Conservation (phyloP, 2,888 invertebrate genomes). For the Pandemis cinnamomeana region DNA sequence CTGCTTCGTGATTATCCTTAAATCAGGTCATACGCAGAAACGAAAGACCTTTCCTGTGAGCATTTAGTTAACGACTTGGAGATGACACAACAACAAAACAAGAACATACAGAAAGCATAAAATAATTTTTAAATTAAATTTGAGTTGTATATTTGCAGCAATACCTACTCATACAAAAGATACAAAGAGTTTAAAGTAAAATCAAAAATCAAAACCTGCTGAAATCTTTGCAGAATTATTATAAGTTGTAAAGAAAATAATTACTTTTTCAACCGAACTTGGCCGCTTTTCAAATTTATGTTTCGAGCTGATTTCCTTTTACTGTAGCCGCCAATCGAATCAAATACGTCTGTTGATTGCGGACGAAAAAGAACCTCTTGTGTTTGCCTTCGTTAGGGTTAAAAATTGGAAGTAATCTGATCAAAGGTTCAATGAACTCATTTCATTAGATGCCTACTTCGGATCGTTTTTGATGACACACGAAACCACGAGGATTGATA, state of each 20-base stretch:
- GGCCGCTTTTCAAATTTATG: neutral
- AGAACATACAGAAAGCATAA: too few relatives aligned
- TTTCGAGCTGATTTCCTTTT: neutral
- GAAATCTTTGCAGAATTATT: too few relatives aligned
- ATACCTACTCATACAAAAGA: too few relatives aligned
- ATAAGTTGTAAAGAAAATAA: neutral
- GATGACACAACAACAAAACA: too few relatives aligned
- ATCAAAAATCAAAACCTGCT: too few relatives aligned
- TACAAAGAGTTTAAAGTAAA: too few relatives aligned
- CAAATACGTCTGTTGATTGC: conserved; percentile 16
- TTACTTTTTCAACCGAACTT: neutral
- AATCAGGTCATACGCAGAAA: too few relatives aligned
- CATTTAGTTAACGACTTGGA: too few relatives aligned
- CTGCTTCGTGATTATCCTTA: neutral
- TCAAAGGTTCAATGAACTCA: conserved; percentile 9
- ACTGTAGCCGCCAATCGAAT: conserved; percentile 9
- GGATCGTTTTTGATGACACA: neutral
- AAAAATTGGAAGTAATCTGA: conserved; percentile 15
- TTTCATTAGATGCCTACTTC: conserved; percentile 2
- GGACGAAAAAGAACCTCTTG: conserved; percentile 5
- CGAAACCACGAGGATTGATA: neutral
- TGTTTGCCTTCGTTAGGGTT: conserved; percentile 16
- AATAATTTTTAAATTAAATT: too few relatives aligned
- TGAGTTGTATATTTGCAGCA: too few relatives aligned
- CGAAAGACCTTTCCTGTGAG: too few relatives aligned